Evolutionary conservation across 2,113 vertebrate genomes (phyloP).

Genomic region (Galbula dea): DNA sequence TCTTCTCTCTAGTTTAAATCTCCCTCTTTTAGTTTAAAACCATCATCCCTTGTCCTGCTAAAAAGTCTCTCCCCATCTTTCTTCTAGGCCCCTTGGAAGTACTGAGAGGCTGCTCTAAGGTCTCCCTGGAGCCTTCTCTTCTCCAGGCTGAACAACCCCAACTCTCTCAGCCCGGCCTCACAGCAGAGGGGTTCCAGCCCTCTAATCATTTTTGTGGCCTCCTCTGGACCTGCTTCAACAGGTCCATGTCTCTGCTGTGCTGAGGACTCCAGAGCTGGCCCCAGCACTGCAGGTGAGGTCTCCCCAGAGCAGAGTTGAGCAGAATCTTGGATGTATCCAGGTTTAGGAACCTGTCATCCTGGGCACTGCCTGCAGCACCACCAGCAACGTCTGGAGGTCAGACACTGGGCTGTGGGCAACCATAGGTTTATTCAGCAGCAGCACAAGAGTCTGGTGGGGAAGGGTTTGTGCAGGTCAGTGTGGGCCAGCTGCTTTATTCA

Average conservation of each 20-base stretch:
- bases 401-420: not conserved
- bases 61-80: too few relatives aligned
- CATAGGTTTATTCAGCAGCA: not conserved
- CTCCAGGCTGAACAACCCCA: too few relatives aligned
- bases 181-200: too few relatives aligned
- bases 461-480: not conserved
- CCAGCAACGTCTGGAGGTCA: accelerated
- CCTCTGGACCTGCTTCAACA: too few relatives aligned
- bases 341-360: accelerated
- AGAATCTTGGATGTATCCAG: not conserved
- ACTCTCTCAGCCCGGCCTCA: too few relatives aligned
- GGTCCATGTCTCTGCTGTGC: too few relatives aligned
- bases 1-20: not conserved
- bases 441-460: not conserved
- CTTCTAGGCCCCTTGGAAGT: too few relatives aligned
- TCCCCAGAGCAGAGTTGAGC: not conserved
- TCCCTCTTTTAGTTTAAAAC: not conserved
- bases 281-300: not conserved
- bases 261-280: too few relatives aligned
- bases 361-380: not conserved
- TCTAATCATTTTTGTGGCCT: too few relatives aligned
- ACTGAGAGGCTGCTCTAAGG: too few relatives aligned
- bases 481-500: not conserved
- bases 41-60: not conserved
- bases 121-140: too few relatives aligned